Base-by-base conservation (phyloP, 2,797 vertebrate genomes). In the Brachymystax lenok region DNA sequence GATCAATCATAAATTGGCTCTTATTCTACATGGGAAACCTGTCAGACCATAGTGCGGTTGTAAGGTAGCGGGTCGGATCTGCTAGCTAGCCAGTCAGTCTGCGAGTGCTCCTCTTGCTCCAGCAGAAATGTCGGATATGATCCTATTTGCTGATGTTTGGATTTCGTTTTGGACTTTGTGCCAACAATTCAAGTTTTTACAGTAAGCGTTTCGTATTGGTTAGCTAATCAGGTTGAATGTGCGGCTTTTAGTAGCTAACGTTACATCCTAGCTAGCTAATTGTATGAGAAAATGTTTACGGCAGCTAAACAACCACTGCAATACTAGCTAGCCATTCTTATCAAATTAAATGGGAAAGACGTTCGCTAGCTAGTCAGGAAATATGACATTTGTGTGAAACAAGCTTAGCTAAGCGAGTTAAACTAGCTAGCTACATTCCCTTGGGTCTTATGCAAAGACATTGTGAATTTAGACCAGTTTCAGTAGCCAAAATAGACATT, bases 71-170 rank as follows among this genome's bases (percentile, higher is more conserved):
- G 10, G 59, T 27, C 5, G 21, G n/a, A 24, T 24, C 10, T 10
- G 21, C 7, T 67, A 19, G 79, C 82, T 81, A 90, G 85, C 89
- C 79, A 78, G 59, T 84, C 87, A 85, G 81, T 50, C 89, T 71
- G 50, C 17, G 17, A 59, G 59, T 61, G 7, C 59, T 17, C 8
- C 28, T 46, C 10, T 30, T 28, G 12, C 17, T 28, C 2, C 27
- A 28, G 21, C 51, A 54, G 70, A 54, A 52, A 68, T 91, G 89
- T 85, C 87, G 85, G 84, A 81, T 70, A 19, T 77, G 80, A 76
- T 72, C 80, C 52, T 64, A 78, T 68, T 80, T 69, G 28, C 81
- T 73, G 84, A 71, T 16, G 46, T 24, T 24, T 71, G 69, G n/a
- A 50, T 50, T 21, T 7, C 73, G 74, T 24, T 86, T 82, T 69